A percentile compares a stretch with the other conserved stretches of the same genome.
These are phyloP conservation scores for Corvus cornix DNA, from an alignment of 2,113 vertebrate species.

Conservation along the genomic window DNA sequence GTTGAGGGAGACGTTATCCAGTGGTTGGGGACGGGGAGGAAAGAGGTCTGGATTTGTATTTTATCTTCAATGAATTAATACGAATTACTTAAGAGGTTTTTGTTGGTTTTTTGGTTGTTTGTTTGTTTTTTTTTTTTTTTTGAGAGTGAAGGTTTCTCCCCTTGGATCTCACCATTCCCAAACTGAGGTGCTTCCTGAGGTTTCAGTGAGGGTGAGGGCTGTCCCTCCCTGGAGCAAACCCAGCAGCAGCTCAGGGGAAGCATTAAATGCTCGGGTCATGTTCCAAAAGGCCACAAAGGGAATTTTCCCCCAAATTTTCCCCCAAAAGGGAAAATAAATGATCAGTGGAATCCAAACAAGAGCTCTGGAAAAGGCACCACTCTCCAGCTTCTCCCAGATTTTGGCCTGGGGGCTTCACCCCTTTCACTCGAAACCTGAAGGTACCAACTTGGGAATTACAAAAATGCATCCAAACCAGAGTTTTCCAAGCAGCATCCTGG, in stretches of 20 bases:
- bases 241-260: neutral
- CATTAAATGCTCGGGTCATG: accelerated
- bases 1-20: neutral
- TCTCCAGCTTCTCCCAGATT: neutral
- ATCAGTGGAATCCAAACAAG: neutral
- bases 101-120: too few relatives aligned
- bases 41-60: neutral
- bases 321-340: neutral
- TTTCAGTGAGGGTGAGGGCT: neutral
- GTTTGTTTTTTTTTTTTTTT: too few relatives aligned
- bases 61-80: neutral
- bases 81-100: neutral
- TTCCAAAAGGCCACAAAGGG: neutral
- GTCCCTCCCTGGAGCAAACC: neutral
- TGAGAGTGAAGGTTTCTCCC: neutral
- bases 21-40: neutral
- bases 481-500: neutral
- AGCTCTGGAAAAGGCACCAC: neutral
- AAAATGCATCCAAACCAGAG: neutral
- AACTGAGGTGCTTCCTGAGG: neutral
- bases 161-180: neutral
- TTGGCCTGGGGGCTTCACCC: neutral
- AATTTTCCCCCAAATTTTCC: too few relatives aligned
- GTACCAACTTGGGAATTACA: neutral
- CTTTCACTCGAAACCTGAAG: neutral